Evolutionary conservation across 2,113 vertebrate genomes (phyloP).

Genomic region (Dipodomys merriami): DNA sequence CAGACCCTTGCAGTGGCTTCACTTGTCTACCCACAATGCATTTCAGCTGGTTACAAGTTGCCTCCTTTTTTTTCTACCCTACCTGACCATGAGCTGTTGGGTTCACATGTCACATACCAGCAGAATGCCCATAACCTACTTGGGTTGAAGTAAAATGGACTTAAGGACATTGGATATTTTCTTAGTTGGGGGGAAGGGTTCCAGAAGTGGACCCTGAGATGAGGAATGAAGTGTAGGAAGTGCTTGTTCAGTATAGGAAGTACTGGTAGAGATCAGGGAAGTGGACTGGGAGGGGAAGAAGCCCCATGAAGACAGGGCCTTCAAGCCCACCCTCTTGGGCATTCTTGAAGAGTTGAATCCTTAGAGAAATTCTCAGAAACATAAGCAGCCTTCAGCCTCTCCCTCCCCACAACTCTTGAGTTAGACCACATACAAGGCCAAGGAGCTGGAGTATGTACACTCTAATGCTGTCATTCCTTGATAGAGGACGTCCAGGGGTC

Average conservation of each 20-base stretch:
- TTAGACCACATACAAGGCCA: neutral
- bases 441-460: neutral
- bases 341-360: neutral
- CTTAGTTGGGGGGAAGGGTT: neutral
- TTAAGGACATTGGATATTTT: neutral
- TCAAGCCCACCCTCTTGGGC: accelerated
- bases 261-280: neutral
- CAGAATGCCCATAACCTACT: neutral
- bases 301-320: accelerated
- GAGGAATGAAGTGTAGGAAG: neutral
- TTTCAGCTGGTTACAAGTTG: neutral
- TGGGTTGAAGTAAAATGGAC: neutral
- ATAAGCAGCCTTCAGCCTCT: neutral
- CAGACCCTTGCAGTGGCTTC: neutral
- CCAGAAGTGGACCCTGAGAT: neutral
- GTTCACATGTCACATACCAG: neutral
- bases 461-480: neutral
- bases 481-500: neutral
- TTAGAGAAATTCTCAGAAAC: neutral
- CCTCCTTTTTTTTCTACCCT: neutral
- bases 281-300: neutral
- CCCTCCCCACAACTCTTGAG: neutral
- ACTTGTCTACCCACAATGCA: neutral
- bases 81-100: neutral
- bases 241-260: neutral